Evolutionary conservation across 2,113 vertebrate species (phyloP).

Genomic region (Phrynocephalus versicolor): DNA sequence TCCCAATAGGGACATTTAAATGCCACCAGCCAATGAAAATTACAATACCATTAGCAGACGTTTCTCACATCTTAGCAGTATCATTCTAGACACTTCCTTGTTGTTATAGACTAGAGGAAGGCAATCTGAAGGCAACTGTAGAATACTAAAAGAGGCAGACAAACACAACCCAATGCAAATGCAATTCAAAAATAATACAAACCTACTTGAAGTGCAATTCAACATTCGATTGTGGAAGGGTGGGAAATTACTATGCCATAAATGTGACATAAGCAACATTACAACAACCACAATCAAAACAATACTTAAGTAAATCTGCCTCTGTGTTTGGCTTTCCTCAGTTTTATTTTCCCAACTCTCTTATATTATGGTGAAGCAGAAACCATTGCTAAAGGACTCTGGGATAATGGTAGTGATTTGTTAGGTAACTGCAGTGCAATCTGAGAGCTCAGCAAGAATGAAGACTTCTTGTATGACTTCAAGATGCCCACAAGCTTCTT

Average conservation of each 20-base stretch:
- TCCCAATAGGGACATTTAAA: conserved; percentile 33
- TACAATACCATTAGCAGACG: conserved; percentile 21
- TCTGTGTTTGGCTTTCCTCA: neutral
- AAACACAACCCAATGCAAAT: neutral
- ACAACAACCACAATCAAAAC: neutral
- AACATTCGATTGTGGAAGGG: neutral
- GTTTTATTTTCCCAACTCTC: neutral
- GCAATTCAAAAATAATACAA: neutral
- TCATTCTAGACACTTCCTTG: neutral
- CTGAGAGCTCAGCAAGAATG: neutral
- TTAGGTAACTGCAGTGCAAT: neutral
- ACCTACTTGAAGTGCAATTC: neutral
- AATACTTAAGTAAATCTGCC: neutral
- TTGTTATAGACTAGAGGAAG: neutral
- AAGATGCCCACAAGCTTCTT: neutral
- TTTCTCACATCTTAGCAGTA: conserved; percentile 5
- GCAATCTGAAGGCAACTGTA: neutral
- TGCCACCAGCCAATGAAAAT: conserved; percentile 35
- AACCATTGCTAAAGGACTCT: neutral
- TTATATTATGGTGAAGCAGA: neutral
- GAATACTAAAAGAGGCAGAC: neutral
- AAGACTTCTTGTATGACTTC: neutral
- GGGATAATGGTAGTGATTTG: neutral
- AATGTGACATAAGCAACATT: neutral
- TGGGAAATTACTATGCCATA: neutral